Base-by-base conservation (phyloP, 2,888 invertebrate species). In the Lacanobia wlatinum region DNA sequence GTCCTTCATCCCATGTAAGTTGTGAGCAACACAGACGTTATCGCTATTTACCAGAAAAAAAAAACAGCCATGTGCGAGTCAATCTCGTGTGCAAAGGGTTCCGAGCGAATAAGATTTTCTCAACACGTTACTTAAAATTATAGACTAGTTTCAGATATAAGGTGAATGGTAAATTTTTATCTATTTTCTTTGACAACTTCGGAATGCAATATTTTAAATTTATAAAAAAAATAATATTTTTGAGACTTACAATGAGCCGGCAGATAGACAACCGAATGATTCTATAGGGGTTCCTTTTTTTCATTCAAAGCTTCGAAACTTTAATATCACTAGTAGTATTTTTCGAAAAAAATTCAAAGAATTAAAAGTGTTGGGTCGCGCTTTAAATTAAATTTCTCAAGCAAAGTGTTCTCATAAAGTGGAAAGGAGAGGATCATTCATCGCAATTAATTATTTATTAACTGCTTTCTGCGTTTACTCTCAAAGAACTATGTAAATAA, bases 401-500 rank as follows among this genome's bases (percentile, higher is more conserved):
- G 43, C 50, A 21, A 73, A 76, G 65, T 62, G 46, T 46, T 38
- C 65, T 72, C 40, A 48, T 83, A 28, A 28, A 28, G 28, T 28
- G 28, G 28, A 70, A 75, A 34, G 18, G 12, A 43, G 21, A 64
- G 50, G 16, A 71, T 70, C 65, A 74, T 71, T 75, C 71, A 83
- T 63, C 56, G 48, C 40, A 69, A 66, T 53, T 72, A 56, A 70
- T 71, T 79, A 63, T 71, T 78, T 75, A n/a, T 83, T 73, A 59
- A 62, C 52, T 52, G 61, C 61, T 43, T 60, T 71, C 52, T 55
- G 61, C 64, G 48, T 62, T 71, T 64, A 50, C 38, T 56, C 21
- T 46, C 50, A 40, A 65, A 16, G 16, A 53, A 64, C 58, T 52
- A 56, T 56, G 60, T 63, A 67, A 83, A 83, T 72, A 80, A 46